Conservation (phyloP, 2,113 vertebrate species). For the Cercocebus atys region DNA sequence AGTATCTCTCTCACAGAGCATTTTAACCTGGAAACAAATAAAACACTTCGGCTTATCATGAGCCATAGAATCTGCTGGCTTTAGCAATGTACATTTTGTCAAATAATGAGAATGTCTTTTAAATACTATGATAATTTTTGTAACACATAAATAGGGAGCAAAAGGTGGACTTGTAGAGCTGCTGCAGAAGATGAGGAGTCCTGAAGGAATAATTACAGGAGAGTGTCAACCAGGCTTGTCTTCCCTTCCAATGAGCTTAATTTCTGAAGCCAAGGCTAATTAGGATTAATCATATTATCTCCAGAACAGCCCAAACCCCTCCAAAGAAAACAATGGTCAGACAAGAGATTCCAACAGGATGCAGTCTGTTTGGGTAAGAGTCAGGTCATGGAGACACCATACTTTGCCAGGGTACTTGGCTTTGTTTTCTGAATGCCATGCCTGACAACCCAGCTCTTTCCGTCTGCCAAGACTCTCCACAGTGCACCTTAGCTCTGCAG, state of each 20-base stretch:
- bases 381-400: neutral
- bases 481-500: neutral
- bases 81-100: slow-evolving; percentile 64
- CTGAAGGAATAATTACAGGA: neutral
- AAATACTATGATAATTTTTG: slow-evolving; percentile 66
- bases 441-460: neutral
- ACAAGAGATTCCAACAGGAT: neutral
- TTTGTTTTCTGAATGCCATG: neutral
- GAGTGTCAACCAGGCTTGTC: neutral
- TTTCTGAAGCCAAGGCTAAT: slow-evolving; percentile 31
- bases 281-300: neutral
- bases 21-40: slow-evolving; percentile 78
- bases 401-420: neutral
- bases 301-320: neutral
- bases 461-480: neutral
- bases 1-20: slow-evolving; percentile 66
- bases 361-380: neutral
- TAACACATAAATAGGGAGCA: slow-evolving; percentile 64
- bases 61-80: slow-evolving; percentile 68
- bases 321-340: neutral
- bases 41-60: slow-evolving; percentile 58
- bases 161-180: neutral
- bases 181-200: neutral
- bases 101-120: slow-evolving; percentile 58
- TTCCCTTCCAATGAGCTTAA: slow-evolving; percentile 33